Percentiles rank a stretch among this genome's conserved stretches.
Conservation (phyloP, 2,888 invertebrate species). For the Magallana nippona region DNA sequence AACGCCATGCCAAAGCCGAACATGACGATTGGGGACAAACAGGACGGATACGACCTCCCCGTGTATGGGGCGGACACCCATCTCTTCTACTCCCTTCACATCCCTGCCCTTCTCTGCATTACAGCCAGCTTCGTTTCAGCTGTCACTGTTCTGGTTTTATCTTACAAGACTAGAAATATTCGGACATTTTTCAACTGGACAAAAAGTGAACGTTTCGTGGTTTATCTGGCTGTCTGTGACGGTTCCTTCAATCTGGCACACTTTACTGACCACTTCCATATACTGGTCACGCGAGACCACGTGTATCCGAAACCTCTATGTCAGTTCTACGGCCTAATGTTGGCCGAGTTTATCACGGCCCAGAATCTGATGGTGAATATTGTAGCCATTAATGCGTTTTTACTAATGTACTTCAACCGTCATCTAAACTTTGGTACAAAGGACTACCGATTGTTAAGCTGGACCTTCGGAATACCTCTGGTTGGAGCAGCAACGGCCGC, state of each 20-base stretch:
- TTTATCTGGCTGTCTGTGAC: conserved; percentile 59
- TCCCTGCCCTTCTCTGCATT: conserved; percentile 56
- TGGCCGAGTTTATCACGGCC: conserved; percentile 58
- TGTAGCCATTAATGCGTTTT: conserved; percentile 59
- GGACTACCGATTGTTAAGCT: conserved; percentile 54
- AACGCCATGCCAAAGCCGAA: neutral
- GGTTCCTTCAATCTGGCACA: conserved; percentile 57
- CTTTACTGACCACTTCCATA: conserved; percentile 59
- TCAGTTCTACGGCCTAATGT: conserved; percentile 58
- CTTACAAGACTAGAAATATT: conserved; percentile 44
- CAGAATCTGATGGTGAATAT: conserved; percentile 61
- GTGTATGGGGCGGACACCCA: conserved; percentile 55
- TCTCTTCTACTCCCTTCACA: conserved; percentile 54
- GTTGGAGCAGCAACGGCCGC: conserved; percentile 55
- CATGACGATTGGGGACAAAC: too few relatives aligned
- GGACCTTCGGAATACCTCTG: conserved; percentile 59
- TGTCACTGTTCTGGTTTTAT: conserved; percentile 49
- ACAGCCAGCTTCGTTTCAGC: conserved; percentile 50
- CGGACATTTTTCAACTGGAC: conserved; percentile 53
- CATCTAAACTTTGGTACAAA: conserved; percentile 54
- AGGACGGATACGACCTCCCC: conserved; percentile 51
- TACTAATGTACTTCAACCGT: conserved; percentile 57
- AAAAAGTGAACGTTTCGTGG: conserved; percentile 59
- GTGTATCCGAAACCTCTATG: conserved; percentile 58
- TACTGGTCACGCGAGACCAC: conserved; percentile 54